Conservation (phyloP, 2,797 vertebrate species). For the Oreochromis mossambicus region DNA sequence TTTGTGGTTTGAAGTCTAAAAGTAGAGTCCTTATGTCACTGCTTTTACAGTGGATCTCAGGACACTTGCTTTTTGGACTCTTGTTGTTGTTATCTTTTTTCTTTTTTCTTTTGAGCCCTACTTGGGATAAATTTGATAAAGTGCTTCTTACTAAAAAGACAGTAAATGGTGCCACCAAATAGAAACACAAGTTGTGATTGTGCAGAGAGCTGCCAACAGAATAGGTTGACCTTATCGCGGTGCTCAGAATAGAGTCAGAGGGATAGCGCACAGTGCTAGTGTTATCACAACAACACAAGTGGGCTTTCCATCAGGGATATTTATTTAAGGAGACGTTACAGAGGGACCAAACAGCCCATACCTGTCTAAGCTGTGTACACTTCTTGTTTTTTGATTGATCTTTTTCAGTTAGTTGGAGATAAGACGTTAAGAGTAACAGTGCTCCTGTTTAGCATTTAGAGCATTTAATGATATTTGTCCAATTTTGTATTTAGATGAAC, state of each 20-base stretch:
- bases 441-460: neutral
- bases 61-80: neutral
- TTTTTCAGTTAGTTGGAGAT: neutral
- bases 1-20: neutral
- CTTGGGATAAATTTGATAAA: conserved; percentile 15
- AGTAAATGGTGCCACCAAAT: conserved; percentile 17
- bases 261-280: conserved; percentile 10
- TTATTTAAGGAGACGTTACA: conserved; percentile 33
- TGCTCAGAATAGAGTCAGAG: conserved; percentile 49
- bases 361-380: neutral
- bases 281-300: conserved; percentile 50
- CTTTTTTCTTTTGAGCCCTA: neutral
- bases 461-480: neutral
- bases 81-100: neutral
- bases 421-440: neutral
- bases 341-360: neutral
- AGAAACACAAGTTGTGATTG: conserved; percentile 9
- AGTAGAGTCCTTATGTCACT: neutral
- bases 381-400: neutral
- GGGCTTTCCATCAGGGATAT: conserved; percentile 26
- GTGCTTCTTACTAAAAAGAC: neutral
- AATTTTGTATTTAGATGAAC: neutral
- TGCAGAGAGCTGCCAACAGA: conserved; percentile 21
- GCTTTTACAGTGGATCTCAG: neutral
- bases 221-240: conserved; percentile 45